phyloP scores from a whole-genome alignment of 2,113 vertebrate species.

The Procavia capensis region DNA sequence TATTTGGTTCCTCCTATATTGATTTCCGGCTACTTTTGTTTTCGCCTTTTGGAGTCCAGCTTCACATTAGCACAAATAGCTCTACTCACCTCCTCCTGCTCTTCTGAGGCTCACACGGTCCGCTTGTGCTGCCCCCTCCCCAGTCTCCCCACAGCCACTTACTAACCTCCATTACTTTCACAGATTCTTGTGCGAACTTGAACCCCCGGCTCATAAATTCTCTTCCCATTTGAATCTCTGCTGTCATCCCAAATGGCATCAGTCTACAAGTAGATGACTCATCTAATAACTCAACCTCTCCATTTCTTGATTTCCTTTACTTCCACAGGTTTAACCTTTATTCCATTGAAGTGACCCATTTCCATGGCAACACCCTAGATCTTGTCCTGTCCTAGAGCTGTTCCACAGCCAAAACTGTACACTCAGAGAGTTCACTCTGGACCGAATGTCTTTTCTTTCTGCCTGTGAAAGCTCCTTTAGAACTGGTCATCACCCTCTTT shows the following conservation, averaged over 20 bases:
- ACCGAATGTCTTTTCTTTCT: background rate
- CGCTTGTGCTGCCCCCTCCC: background rate
- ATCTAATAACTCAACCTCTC: conserved; percentile 2
- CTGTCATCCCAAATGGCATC: background rate
- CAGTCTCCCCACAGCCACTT: background rate
- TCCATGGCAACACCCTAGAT: background rate
- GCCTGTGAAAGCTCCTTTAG: background rate
- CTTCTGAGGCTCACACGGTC: background rate
- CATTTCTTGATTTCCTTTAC: conserved; percentile 35
- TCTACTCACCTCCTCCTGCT: background rate
- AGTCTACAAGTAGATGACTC: conserved; percentile 34
- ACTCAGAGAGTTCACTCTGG: background rate
- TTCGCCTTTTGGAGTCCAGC: background rate
- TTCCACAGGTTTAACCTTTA: background rate
- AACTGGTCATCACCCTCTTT: too few species aligned
- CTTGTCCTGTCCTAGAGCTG: conserved; percentile 12
- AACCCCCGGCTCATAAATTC: background rate
- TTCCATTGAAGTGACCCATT: background rate
- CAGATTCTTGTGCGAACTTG: background rate
- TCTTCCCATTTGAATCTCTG: background rate
- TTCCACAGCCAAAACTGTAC: background rate
- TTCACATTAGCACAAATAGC: background rate
- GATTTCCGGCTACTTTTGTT: background rate
- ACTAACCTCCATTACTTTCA: background rate
- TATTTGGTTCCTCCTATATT: background rate